phyloP scores from a whole-genome alignment of 2,797 vertebrate species.

The Pangasius larnaudii region DNA sequence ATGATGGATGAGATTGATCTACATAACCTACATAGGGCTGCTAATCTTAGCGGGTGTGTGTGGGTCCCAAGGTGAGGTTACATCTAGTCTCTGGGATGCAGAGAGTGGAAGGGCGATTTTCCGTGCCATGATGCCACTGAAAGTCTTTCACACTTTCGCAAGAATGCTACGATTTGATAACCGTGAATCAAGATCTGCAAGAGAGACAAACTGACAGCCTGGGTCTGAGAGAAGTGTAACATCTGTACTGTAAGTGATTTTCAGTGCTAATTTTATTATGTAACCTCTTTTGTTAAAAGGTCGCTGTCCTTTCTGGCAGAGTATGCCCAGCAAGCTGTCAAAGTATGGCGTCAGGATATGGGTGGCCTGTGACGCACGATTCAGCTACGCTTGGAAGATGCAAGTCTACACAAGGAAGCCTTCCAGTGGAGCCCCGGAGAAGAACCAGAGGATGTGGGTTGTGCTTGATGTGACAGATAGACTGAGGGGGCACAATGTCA shows the following conservation, averaged over 20 bases:
- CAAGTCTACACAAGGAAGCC: background rate
- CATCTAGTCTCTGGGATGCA: conserved; percentile 34
- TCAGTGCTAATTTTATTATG: background rate
- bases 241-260: background rate
- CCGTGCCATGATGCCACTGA: conserved; percentile 15
- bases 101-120: conserved; percentile 36
- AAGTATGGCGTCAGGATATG: background rate
- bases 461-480: background rate
- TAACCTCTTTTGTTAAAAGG: background rate
- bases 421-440: background rate
- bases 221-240: background rate
- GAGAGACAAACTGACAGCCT: conserved; percentile 21
- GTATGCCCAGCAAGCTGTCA: background rate
- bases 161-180: background rate
- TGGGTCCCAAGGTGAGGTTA: background rate
- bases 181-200: conserved; percentile 25
- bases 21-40: background rate
- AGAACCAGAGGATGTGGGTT: background rate
- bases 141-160: conserved; percentile 28
- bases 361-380: background rate
- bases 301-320: background rate
- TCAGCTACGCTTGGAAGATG: background rate
- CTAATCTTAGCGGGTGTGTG: background rate
- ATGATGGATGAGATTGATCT: background rate
- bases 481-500: background rate